Conservation (phyloP, 2,888 invertebrate genomes). For the Coelinius sp. region DNA sequence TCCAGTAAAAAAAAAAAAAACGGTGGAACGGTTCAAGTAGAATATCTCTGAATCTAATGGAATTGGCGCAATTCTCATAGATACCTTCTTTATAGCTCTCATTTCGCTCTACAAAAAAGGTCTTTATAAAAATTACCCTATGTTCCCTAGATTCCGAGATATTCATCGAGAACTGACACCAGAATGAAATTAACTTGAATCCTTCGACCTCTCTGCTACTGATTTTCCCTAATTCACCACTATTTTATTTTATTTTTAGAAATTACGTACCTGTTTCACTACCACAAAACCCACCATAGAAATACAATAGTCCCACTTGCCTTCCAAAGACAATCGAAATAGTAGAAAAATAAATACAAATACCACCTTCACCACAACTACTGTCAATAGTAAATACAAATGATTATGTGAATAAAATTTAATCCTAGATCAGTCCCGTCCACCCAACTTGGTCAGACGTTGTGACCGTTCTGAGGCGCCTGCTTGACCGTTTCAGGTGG, state of each 20-base stretch:
- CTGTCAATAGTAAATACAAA: neutral
- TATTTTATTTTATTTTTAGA: conserved; percentile 19
- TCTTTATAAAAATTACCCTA: too few species aligned
- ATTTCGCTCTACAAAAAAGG: too few species aligned
- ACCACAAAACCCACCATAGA: neutral
- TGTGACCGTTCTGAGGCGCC: conserved; percentile 19
- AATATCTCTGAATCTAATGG: too few species aligned
- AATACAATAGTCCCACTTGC: neutral
- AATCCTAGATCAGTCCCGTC: neutral
- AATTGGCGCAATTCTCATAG: too few species aligned
- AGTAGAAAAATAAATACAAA: conserved; percentile 12
- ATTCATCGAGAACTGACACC: too few species aligned
- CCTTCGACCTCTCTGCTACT: too few species aligned
- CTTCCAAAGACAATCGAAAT: neutral
- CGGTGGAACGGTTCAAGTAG: too few species aligned
- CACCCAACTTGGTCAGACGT: conserved; percentile 23
- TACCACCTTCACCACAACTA: neutral
- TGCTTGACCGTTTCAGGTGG: conserved; percentile 24
- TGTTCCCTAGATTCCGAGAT: too few species aligned
- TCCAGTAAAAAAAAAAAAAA: too few species aligned
- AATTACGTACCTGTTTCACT: neutral
- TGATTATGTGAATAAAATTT: neutral
- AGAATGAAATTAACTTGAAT: too few species aligned
- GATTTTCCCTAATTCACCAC: neutral
- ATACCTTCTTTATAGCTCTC: too few species aligned